phyloP scores from a whole-genome alignment of 2,888 invertebrate species.

The Thysanoteuthis rhombus region DNA sequence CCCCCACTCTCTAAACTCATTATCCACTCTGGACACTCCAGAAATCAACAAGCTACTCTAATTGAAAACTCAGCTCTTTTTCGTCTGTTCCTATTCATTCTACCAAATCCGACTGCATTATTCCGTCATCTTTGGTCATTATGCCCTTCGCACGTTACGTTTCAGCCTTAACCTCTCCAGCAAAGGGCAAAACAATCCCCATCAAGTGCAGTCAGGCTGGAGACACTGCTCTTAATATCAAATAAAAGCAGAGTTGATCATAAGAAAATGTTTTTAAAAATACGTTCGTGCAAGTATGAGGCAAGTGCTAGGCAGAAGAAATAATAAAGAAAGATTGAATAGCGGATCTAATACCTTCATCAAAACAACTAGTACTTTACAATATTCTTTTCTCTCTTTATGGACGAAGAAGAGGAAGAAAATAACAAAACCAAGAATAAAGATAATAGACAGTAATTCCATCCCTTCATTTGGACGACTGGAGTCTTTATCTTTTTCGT shows the following conservation, averaged over 20 bases:
- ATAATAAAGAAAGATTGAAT: not conserved
- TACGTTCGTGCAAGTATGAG: not conserved
- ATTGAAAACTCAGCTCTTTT: not conserved
- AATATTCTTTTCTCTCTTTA: not conserved
- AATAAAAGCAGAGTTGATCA: not conserved
- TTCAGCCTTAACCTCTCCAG: not conserved
- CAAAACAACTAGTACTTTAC: not conserved
- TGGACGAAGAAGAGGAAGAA: not conserved
- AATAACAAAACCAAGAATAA: not conserved
- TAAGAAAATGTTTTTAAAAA: not conserved
- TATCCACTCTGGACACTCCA: not conserved
- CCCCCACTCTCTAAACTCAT: not conserved
- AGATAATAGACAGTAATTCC: not conserved
- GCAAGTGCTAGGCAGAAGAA: not conserved
- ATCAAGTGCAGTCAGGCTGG: not conserved
- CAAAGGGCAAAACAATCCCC: not conserved
- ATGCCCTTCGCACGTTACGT: not conserved
- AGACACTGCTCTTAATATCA: not conserved
- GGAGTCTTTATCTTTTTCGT: too few species aligned
- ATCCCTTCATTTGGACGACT: not conserved
- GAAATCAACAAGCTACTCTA: not conserved
- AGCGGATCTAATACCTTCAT: not conserved
- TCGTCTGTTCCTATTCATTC: not conserved
- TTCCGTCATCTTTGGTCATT: not conserved
- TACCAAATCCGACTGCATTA: not conserved